phyloP scores from a whole-genome alignment of 1,140 invertebrate genomes.

The Bombus impatiens region DNA sequence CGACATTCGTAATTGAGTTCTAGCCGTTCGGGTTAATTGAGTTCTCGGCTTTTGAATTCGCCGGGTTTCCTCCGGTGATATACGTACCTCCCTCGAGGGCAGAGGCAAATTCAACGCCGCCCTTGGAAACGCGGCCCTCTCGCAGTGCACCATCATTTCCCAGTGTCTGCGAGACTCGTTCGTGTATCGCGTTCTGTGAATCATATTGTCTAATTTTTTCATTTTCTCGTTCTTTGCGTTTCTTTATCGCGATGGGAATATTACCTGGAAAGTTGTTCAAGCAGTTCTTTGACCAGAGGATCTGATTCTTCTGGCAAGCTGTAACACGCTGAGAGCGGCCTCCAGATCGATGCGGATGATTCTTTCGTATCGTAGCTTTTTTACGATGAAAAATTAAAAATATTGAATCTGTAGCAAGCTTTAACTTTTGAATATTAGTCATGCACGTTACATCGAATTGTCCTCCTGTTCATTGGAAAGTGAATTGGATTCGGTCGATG shows the following conservation, averaged over 20 bases:
- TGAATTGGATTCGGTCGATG: background rate
- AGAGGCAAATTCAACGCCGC: conserved; percentile 58
- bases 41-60: conserved; percentile 36
- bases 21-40: conserved; percentile 56
- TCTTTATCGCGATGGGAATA: background rate
- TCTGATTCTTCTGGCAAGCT: background rate
- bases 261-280: conserved; percentile 32
- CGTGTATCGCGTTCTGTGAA: conserved; percentile 18
- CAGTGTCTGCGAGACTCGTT: conserved; percentile 49
- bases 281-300: background rate
- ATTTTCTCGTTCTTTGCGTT: background rate
- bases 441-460: background rate
- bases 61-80: conserved; percentile 26
- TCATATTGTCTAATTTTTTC: background rate
- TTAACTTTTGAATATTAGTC: background rate
- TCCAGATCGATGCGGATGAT: background rate
- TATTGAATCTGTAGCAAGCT: background rate
- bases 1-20: conserved; percentile 62
- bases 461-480: background rate
- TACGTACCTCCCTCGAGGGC: conserved; percentile 65
- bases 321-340: background rate
- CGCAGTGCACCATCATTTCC: conserved; percentile 60
- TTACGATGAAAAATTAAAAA: background rate
- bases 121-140: conserved; percentile 58
- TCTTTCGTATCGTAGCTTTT: background rate